Base-by-base conservation (phyloP, 2,113 vertebrate genomes). In the Stigmatopora nigra region DNA sequence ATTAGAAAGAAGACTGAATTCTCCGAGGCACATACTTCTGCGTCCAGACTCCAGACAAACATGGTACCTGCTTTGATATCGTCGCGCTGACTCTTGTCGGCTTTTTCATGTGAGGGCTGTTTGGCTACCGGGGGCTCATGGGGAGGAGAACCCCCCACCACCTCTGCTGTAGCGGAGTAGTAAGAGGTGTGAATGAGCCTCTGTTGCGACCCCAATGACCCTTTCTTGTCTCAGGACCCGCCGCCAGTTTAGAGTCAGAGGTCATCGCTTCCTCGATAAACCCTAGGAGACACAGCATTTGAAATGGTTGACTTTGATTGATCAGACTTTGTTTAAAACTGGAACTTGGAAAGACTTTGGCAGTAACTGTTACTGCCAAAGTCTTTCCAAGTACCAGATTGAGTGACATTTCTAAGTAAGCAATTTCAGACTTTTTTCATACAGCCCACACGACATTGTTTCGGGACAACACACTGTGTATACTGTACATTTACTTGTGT, bases 181-280 rank as follows among this genome's bases (percentile, higher is more conserved):
- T 53, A 61, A 61, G 83, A 86, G 78, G 84, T 87, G 85, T 86
- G 78, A 88, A 86, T 79, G 82, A 79, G 75, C 74, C 70, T 80
- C 75, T 78, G 78, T 71, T 84, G n/a, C 0, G 74, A 85, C 84
- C 82, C 66, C 51, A 59, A 36, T 84, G 83, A 86, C 83, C 85
- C 74, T 12, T 81, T 82, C 81, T 78, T 85, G 81, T 85, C 69
- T 80, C 74, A 63, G 71, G 75, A 75, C 76, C 66, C 64, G 68
- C 74, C 73, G 81, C 77, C 82, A 75, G 75, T 38, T 53, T 0
- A 7, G 48, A 78, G 74, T 81, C 76, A 77, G 48, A 76, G 83
- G 77, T 69, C 77, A 80, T 75, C 80, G 73, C 65, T 77, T 79
- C 75, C 59, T 63, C 73, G 79, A 86, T 78, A 79, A 82, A 71